Conservation (phyloP, 2,113 vertebrate species). For the Catharus minimus region DNA sequence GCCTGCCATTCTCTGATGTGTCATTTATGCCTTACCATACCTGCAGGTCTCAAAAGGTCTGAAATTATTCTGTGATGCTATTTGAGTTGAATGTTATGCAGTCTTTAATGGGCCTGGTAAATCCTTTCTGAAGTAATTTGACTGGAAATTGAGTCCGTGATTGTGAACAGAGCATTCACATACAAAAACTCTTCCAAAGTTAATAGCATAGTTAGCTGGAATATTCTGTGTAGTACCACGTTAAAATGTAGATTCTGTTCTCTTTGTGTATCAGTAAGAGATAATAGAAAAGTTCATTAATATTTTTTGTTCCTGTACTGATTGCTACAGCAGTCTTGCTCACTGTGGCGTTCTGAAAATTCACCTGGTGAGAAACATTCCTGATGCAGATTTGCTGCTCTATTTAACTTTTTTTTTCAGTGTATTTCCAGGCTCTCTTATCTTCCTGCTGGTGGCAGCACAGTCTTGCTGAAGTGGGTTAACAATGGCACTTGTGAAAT, state of each 20-base stretch:
- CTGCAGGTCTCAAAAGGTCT: constrained; percentile 8
- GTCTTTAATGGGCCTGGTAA: constrained; percentile 31
- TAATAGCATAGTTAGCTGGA: constrained; percentile 16
- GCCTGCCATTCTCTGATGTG: constrained; percentile 1
- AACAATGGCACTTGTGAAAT: neutral
- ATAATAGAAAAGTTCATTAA: constrained; percentile 32
- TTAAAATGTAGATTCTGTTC: constrained; percentile 21
- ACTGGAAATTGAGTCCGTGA: constrained; percentile 38
- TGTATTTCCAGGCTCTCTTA: neutral
- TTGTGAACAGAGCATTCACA: constrained; percentile 18
- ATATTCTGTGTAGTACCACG: constrained; percentile 4
- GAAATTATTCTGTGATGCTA: constrained; percentile 18
- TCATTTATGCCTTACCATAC: constrained; percentile 7
- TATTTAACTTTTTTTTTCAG: neutral
- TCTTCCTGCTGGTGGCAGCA: constrained; percentile 69
- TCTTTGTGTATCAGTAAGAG: neutral
- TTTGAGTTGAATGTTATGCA: constrained; percentile 43
- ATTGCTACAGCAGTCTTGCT: neutral
- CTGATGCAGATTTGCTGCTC: neutral
- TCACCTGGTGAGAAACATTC: neutral
- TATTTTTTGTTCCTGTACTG: neutral
- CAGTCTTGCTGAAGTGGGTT: constrained; percentile 18
- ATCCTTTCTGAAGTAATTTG: constrained; percentile 48
- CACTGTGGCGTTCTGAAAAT: neutral
- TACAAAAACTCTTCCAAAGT: constrained; percentile 3